These are phyloP conservation scores for Sarcophaga peregrina DNA, from an alignment of 1,140 invertebrate species.

Conservation along the genomic window DNA sequence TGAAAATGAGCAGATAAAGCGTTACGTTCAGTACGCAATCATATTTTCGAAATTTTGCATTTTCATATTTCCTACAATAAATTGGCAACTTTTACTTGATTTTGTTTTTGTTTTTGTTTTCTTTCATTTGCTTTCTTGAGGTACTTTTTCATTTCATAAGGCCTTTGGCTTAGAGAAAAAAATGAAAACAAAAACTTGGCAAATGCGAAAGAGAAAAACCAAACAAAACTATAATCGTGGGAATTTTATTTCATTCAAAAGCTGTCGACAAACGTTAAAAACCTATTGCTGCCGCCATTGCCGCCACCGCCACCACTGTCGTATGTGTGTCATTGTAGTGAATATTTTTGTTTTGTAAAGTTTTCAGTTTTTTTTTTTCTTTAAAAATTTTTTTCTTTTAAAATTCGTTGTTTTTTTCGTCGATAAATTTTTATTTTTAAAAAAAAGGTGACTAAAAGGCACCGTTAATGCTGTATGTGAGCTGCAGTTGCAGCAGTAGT, in stretches of 20 bases:
- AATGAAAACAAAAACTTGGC: too few relatives aligned
- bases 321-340: constrained; percentile 21
- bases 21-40: background rate
- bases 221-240: constrained; percentile 5
- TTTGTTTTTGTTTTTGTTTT: background rate
- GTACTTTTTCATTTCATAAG: background rate
- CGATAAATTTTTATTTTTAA: too few relatives aligned
- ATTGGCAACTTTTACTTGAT: background rate
- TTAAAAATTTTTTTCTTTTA: too few relatives aligned
- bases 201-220: background rate
- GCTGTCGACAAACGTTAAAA: constrained; percentile 16
- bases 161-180: background rate
- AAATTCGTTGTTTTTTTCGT: too few relatives aligned
- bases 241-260: background rate
- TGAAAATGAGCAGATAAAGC: background rate
- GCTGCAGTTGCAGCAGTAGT: background rate
- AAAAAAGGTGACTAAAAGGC: background rate
- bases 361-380: background rate
- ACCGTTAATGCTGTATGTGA: background rate
- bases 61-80: background rate
- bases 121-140: too few relatives aligned
- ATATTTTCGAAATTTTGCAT: background rate
- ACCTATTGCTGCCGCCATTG: background rate
- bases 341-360: background rate
- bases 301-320: background rate